phyloP scores from a whole-genome alignment of 2,797 vertebrate genomes.

The Sciurus carolinensis region DNA sequence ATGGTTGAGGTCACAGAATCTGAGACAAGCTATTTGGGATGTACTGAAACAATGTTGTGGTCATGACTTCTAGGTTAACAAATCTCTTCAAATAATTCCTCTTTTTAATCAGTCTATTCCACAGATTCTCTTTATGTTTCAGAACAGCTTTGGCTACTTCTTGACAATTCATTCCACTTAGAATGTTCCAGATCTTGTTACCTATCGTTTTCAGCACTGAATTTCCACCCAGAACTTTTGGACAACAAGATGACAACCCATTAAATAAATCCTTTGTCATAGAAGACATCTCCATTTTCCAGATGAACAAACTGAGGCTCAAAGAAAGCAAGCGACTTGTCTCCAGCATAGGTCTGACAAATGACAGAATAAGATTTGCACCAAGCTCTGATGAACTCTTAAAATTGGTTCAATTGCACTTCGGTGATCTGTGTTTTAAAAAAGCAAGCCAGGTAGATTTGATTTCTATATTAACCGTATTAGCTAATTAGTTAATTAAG shows the following conservation, averaged over 20 bases:
- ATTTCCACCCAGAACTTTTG: neutral
- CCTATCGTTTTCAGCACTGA: neutral
- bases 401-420: neutral
- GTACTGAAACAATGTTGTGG: neutral
- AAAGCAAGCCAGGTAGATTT: slow-evolving; percentile 7
- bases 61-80: neutral
- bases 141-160: neutral
- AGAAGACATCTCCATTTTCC: neutral
- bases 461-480: neutral
- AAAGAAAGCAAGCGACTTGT: neutral
- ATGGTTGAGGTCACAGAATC: neutral
- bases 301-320: neutral
- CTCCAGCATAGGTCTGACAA: neutral
- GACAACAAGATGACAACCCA: neutral
- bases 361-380: neutral
- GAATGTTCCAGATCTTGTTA: neutral
- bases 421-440: neutral
- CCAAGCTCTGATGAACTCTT: neutral
- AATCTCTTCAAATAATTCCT: neutral
- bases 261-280: neutral
- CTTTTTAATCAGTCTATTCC: neutral
- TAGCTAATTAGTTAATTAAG: neutral
- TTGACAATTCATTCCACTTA: neutral
- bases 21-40: neutral
- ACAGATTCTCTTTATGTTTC: neutral